These are phyloP conservation scores for Xylophagus ater DNA, from an alignment of 2,888 invertebrate species.

Conservation along the genomic window DNA sequence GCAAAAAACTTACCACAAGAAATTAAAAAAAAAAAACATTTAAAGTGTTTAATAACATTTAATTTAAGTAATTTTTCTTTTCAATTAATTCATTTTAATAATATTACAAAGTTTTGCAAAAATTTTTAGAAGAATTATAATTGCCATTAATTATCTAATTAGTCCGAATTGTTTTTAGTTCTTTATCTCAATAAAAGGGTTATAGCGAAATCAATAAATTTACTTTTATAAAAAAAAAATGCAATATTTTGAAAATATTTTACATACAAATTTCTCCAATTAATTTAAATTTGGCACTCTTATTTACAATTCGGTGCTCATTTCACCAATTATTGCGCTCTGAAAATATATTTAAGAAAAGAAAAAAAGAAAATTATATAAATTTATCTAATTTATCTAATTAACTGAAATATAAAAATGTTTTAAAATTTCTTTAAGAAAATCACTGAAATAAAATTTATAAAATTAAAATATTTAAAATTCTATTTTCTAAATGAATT, in stretches of 20 bases:
- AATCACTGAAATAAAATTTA: background rate
- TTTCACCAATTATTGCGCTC: slow-evolving; percentile 46
- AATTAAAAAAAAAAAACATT: no score
- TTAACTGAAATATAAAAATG: background rate
- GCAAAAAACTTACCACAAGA: no score
- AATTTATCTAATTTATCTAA: background rate
- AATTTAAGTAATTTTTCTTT: no score
- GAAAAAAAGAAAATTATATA: slow-evolving; percentile 9
- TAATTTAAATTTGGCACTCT: slow-evolving; percentile 7
- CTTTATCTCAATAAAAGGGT: background rate
- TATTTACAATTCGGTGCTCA: slow-evolving; percentile 56
- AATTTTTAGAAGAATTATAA: no score
- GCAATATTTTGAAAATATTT: background rate
- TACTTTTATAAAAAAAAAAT: background rate
- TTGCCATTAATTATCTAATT: no score
- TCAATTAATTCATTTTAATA: no score
- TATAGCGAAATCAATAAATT: background rate
- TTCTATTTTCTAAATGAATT: background rate
- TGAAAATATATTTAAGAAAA: slow-evolving; percentile 22
- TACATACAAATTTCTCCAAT: slow-evolving; percentile 1
- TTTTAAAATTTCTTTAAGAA: background rate
- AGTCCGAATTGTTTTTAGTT: no score
- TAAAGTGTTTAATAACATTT: no score
- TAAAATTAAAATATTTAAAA: slow-evolving; percentile 1
- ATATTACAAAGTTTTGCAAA: no score